Conservation (phyloP, 2,888 invertebrate genomes). For the Sepioteuthis lessoniana region DNA sequence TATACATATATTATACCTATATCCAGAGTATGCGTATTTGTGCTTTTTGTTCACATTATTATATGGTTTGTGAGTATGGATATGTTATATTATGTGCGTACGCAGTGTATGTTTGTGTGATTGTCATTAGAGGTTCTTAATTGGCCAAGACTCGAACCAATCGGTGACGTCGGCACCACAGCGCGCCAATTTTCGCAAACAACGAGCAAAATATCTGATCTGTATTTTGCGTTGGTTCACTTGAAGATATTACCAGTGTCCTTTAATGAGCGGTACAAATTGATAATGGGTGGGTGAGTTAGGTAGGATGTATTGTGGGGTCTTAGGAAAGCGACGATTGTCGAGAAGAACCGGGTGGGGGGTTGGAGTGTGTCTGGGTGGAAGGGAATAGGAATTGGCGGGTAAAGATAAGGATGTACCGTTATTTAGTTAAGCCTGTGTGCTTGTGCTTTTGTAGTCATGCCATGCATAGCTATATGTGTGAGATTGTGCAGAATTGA, state of each 20-base stretch:
- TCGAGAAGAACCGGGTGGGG: neutral
- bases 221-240: constrained; percentile 33
- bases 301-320: neutral
- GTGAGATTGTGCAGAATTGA: neutral
- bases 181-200: constrained; percentile 14
- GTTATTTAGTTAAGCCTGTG: neutral
- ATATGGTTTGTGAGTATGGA: neutral
- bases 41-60: too few species aligned
- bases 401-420: neutral
- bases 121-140: constrained; percentile 15
- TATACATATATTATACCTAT: too few species aligned
- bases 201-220: constrained; percentile 6
- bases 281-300: neutral
- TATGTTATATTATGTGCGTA: neutral
- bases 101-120: neutral
- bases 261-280: neutral
- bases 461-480: neutral
- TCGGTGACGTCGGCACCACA: neutral
- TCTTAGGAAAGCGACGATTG: neutral
- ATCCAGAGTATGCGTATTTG: too few species aligned
- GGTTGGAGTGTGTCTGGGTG: neutral
- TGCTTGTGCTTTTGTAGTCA: too few species aligned
- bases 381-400: neutral
- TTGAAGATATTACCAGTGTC: neutral
- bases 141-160: constrained; percentile 8